phyloP scores from a whole-genome alignment of 2,888 invertebrate species.

The Zaprionus obscuricornis region DNA sequence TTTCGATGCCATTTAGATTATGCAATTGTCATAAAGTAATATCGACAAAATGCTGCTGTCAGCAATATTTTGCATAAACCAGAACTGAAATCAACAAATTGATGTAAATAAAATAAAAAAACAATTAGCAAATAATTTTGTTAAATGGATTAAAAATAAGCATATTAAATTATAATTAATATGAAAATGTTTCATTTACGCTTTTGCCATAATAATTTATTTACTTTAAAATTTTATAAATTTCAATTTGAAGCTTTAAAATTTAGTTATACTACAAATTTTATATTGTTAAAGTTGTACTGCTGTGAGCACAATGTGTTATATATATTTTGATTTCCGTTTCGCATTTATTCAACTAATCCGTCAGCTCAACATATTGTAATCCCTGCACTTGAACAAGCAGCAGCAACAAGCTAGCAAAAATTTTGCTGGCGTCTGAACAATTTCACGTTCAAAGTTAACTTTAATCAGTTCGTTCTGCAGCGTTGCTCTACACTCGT shows the following conservation, averaged over 20 bases:
- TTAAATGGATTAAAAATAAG: not conserved
- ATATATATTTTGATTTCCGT: constrained; percentile 4
- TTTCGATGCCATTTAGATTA: constrained; percentile 18
- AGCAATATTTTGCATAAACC: constrained; percentile 13
- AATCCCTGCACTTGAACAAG: constrained; percentile 45
- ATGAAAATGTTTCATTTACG: too few relatives aligned
- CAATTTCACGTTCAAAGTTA: constrained; percentile 26
- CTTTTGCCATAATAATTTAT: not conserved
- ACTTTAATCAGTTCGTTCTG: constrained; percentile 28
- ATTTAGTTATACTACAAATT: not conserved
- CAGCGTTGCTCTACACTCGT: constrained; percentile 48
- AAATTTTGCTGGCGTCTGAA: not conserved
- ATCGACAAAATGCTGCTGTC: constrained; percentile 6
- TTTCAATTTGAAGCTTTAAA: not conserved
- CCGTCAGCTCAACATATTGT: constrained; percentile 1
- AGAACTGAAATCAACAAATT: constrained; percentile 10
- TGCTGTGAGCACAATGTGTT: not conserved
- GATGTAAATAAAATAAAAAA: constrained; percentile 4
- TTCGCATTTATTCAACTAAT: too few relatives aligned
- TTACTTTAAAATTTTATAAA: not conserved
- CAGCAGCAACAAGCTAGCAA: too few relatives aligned
- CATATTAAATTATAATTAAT: too few relatives aligned
- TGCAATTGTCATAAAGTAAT: constrained; percentile 22
- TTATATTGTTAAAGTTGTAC: not conserved
- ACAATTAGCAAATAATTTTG: constrained; percentile 3